Evolutionary conservation across 1,140 invertebrate species (phyloP), one percentile per base, ranked within the genome.

Genomic region (Drepana arcuata): DNA sequence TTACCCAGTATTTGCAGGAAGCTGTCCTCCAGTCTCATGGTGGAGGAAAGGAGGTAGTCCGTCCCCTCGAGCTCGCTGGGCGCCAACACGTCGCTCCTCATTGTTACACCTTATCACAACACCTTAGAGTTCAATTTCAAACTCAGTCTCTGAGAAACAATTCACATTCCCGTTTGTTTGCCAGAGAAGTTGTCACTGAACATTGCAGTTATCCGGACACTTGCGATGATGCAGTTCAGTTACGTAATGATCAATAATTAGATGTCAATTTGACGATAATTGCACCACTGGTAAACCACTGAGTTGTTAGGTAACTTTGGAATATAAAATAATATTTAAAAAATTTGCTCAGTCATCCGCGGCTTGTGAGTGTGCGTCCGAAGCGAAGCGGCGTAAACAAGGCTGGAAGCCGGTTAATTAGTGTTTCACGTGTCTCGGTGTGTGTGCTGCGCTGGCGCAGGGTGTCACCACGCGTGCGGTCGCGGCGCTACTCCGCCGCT

Each of bases 31-130:
- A 87, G 45, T 44, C 84, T 69, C 56, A 87, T 86, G 2, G 85
- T 86, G 28, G 85, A 86, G 30, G 85, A 86, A n/a, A 87, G 78
- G 29, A 88, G 72, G 63, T 86, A 88, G 54, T 87, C 86, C 0
- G 85, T 84, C 36, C 86, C 86, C 60, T 88, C 86, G 52, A 88
- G 60, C 67, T 88, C 86, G 41, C 82, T 82, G 4, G 83, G 79
- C 36, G 69, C 60, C 58, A 84, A 57, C 43, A 82, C 63, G 61
- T 84, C 83, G 66, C 79, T 83, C 48, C 80, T 64, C 82, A 84
- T 84, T 61, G 50, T 78, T 36, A 49, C 57, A n/a, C 52, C 55
- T 55, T 59, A 39, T 44, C 13, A 48, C 34, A 44, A 61, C 42
- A 35, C 34, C 34, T 41, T 37, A 55, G 15, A 36, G 51, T 67